A percentile compares a stretch with the other conserved stretches of the same genome.
Conservation (phyloP, 2,113 vertebrate genomes). For the Athene noctua region DNA sequence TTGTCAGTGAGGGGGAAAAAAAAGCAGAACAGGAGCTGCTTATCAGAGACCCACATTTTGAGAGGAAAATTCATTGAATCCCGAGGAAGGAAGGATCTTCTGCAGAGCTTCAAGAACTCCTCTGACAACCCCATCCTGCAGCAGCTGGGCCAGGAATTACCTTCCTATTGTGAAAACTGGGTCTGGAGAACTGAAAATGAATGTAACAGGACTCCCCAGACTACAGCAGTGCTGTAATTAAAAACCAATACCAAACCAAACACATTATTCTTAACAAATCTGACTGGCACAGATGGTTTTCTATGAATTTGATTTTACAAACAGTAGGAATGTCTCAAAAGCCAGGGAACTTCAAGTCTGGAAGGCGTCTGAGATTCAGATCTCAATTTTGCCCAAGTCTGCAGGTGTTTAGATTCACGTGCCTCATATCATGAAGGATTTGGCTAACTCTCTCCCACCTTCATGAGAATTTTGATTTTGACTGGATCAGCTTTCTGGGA, state of each 20-base stretch:
- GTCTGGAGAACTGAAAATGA: background rate
- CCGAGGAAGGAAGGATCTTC: constrained; percentile 35
- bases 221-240: background rate
- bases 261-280: background rate
- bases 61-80: background rate
- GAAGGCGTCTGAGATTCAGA: background rate
- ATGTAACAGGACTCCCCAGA: background rate
- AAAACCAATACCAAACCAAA: background rate
- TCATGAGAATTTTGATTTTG: background rate
- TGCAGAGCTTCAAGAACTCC: background rate
- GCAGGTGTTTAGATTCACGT: background rate
- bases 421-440: background rate
- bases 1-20: background rate
- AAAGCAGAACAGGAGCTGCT: background rate
- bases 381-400: background rate
- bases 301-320: background rate
- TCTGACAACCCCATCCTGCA: background rate
- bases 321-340: background rate
- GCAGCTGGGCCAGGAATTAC: background rate
- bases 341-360: background rate
- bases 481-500: background rate
- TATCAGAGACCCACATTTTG: constrained; percentile 6
- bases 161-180: background rate
- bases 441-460: background rate
- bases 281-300: background rate